Percentiles rank a stretch among this genome's conserved stretches.
These are phyloP conservation scores for Abrostola tripartita DNA, from an alignment of 2,888 invertebrate species.

Conservation along the genomic window DNA sequence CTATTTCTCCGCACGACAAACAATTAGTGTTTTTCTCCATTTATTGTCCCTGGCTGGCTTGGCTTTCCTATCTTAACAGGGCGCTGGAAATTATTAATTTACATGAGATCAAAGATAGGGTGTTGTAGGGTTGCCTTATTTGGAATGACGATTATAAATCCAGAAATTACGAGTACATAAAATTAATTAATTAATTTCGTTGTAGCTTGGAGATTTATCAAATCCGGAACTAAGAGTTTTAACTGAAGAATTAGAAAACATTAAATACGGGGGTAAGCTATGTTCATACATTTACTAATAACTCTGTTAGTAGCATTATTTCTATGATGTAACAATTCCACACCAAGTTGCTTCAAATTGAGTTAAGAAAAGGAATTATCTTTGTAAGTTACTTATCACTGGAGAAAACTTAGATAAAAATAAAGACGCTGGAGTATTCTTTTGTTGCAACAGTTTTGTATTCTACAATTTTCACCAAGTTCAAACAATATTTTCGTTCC, in stretches of 20 bases:
- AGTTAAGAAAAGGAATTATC: constrained; percentile 18
- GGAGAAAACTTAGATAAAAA: constrained; percentile 52
- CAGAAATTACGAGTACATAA: constrained; percentile 3
- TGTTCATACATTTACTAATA: no score
- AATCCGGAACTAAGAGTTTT: constrained; percentile 97
- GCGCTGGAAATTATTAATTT: neutral
- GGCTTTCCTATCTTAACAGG: constrained; percentile 38
- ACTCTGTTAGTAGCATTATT: neutral
- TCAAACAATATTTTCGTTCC: neutral
- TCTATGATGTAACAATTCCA: constrained; percentile 13
- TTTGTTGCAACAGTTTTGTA: neutral
- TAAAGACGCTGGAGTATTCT: neutral
- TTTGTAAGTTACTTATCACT: constrained; percentile 31
- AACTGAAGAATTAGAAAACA: constrained; percentile 97
- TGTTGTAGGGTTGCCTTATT: no score
- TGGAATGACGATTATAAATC: no score
- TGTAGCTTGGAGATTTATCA: constrained; percentile 96
- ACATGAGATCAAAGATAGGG: no score
- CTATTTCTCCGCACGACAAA: constrained; percentile 65
- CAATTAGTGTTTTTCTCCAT: constrained; percentile 56
- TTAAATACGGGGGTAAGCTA: constrained; percentile 95
- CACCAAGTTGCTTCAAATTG: neutral
- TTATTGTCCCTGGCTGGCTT: constrained; percentile 28
- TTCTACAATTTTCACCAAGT: neutral
- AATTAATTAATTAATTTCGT: constrained; percentile 64